Conservation (phyloP, 2,113 vertebrate species). For the Pluvianellus socialis region DNA sequence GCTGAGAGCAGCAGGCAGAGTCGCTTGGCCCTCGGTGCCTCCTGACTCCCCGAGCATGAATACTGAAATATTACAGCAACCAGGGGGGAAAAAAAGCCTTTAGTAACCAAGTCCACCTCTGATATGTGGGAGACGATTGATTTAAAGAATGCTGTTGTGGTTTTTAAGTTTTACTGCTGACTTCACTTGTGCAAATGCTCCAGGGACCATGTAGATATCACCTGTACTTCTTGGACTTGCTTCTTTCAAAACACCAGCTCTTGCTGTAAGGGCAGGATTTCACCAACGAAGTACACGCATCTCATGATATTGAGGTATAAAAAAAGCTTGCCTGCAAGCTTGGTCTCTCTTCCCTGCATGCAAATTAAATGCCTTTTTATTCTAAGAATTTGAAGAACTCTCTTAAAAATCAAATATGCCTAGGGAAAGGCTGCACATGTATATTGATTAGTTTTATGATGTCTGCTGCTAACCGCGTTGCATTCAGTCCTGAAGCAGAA, state of each 20-base stretch:
- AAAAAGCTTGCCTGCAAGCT: background rate
- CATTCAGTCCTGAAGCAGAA: background rate
- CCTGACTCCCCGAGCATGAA: background rate
- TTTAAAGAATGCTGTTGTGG: background rate
- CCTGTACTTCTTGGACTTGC: background rate
- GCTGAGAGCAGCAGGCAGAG: background rate
- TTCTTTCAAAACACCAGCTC: background rate
- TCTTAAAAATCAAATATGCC: conserved; percentile 5
- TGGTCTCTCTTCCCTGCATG: background rate
- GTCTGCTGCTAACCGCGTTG: background rate
- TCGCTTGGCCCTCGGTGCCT: background rate
- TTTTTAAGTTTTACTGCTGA: background rate
- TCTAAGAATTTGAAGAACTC: conserved; percentile 10
- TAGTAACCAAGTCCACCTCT: background rate
- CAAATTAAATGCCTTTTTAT: conserved; percentile 59
- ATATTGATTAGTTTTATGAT: background rate
- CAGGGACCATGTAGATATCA: background rate
- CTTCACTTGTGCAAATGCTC: background rate
- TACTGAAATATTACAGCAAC: background rate
- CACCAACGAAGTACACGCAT: background rate
- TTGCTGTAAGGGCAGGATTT: background rate
- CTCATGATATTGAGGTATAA: background rate
- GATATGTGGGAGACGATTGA: background rate
- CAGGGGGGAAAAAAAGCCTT: background rate
- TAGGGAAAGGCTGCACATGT: background rate